A percentile compares a stretch with the other conserved stretches of the same genome.
Evolutionary conservation across 2,113 vertebrate genomes (phyloP).

Genomic region (Sphaerodactylus townsendi): DNA sequence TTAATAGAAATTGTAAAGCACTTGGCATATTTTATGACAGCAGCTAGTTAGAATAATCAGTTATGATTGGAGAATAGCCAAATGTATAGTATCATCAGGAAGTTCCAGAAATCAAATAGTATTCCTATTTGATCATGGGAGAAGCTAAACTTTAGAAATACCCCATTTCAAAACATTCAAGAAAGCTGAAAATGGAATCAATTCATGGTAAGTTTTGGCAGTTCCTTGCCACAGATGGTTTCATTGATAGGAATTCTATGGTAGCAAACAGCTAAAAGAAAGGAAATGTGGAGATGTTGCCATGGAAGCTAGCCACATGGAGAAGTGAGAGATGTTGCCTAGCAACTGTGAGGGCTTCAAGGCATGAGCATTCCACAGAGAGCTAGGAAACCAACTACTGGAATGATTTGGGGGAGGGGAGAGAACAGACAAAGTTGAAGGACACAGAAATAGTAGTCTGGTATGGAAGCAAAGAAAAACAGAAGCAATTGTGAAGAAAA

Average conservation of each 20-base stretch:
- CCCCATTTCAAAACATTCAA: neutral
- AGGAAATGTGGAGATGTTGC: neutral
- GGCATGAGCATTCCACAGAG: slow-evolving; percentile 16
- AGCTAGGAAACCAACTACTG: neutral
- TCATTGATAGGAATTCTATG: neutral
- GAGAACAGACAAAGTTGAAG: neutral
- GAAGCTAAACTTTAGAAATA: neutral
- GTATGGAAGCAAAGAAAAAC: neutral
- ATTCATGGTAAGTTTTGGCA: neutral
- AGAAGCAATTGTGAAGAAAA: accelerated
- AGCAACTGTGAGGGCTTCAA: slow-evolving; percentile 15
- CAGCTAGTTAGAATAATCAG: neutral
- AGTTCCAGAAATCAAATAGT: neutral
- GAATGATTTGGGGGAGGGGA: neutral
- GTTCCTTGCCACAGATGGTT: neutral
- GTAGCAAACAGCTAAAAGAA: neutral
- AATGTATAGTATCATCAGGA: neutral
- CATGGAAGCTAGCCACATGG: neutral
- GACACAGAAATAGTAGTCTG: neutral
- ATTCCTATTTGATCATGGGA: neutral
- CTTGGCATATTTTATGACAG: neutral
- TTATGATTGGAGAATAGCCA: neutral
- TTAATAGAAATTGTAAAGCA: neutral
- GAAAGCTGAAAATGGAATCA: neutral
- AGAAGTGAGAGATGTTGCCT: slow-evolving; percentile 18